phyloP scores from a whole-genome alignment of 1,140 invertebrate species.

The Solenopsis invicta region DNA sequence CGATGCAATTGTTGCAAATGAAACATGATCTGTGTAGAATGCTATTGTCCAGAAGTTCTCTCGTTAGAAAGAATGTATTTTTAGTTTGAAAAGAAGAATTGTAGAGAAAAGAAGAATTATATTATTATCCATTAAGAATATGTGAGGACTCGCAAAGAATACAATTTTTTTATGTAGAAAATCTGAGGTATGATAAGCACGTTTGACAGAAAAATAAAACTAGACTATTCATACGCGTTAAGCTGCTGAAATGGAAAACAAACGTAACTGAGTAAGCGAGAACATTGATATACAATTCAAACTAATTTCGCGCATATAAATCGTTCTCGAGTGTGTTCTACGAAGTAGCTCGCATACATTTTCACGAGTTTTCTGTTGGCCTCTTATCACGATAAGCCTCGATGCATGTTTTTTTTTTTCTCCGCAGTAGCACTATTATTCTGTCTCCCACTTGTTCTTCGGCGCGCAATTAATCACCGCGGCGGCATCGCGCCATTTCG shows the following conservation, averaged over 20 bases:
- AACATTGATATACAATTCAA: constrained; percentile 9
- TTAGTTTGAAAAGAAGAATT: no score
- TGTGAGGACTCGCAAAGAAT: not conserved
- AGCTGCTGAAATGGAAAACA: not conserved
- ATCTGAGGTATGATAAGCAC: not conserved
- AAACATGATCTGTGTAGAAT: no score
- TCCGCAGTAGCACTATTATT: constrained; percentile 33
- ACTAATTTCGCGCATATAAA: constrained; percentile 13
- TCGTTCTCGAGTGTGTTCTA: not conserved
- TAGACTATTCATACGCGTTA: not conserved
- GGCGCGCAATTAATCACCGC: constrained; percentile 63
- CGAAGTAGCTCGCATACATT: not conserved
- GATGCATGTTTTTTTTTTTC: not conserved
- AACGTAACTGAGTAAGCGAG: not conserved
- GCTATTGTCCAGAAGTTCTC: no score
- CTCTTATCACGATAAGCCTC: constrained; percentile 4
- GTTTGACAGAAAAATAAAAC: not conserved
- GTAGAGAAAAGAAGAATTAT: no score
- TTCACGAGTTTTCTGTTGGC: constrained; percentile 3
- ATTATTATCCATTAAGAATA: not conserved
- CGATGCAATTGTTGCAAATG: no score
- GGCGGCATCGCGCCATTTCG: constrained; percentile 29
- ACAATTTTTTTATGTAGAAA: not conserved
- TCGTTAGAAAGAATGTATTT: no score
- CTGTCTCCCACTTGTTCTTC: constrained; percentile 32